These are phyloP conservation scores for Bombus fervidus DNA, from an alignment of 1,140 invertebrate species.

Conservation along the genomic window DNA sequence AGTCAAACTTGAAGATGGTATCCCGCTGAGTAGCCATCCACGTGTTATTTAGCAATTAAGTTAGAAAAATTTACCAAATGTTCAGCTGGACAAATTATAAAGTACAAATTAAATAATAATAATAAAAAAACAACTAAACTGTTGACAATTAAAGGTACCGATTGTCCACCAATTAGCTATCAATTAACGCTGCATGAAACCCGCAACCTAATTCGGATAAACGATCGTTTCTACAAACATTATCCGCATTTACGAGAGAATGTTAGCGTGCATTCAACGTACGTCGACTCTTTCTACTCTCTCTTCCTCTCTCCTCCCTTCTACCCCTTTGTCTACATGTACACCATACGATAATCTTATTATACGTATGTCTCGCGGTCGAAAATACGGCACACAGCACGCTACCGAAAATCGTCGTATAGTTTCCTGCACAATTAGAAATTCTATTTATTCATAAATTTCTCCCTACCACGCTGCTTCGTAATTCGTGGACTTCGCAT, in stretches of 20 bases:
- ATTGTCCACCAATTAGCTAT: not conserved
- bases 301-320: too few relatives aligned
- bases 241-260: slow-evolving; percentile 20
- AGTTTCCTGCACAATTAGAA: slow-evolving; percentile 3
- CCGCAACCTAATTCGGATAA: not conserved
- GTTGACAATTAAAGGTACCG: not conserved
- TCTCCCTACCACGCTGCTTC: not conserved
- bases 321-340: not conserved
- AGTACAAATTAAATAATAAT: too few relatives aligned
- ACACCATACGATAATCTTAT: not conserved
- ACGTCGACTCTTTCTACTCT: too few relatives aligned
- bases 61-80: too few relatives aligned
- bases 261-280: not conserved
- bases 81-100: too few relatives aligned
- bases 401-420: not conserved
- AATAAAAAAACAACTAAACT: not conserved
- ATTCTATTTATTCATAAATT: not conserved
- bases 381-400: not conserved
- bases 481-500: not conserved
- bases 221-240: slow-evolving; percentile 4
- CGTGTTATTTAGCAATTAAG: too few relatives aligned
- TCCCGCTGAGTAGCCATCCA: too few relatives aligned
- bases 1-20: too few relatives aligned
- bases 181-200: slow-evolving; percentile 12
- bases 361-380: not conserved